phyloP scores from a whole-genome alignment of 1,140 invertebrate genomes.

The Ephestia elutella region DNA sequence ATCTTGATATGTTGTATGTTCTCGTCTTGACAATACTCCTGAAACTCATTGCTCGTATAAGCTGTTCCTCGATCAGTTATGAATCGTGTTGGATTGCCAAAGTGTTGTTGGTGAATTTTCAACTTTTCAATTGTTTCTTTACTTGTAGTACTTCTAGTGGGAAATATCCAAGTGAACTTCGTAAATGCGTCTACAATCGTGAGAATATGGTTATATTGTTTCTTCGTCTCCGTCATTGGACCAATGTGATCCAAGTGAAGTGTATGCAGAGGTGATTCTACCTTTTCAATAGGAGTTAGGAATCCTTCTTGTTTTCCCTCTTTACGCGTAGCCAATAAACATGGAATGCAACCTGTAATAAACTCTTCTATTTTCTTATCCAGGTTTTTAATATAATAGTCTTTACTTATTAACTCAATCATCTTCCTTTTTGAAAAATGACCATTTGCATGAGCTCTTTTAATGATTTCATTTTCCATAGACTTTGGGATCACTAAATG shows the following conservation, averaged over 20 bases:
- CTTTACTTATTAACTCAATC: no score
- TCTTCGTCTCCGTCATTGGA: slow-evolving; percentile 45
- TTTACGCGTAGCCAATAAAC: slow-evolving; percentile 48
- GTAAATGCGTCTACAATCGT: slow-evolving; percentile 41
- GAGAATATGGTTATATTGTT: slow-evolving; percentile 57
- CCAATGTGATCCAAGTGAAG: slow-evolving; percentile 54
- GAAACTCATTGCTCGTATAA: no score
- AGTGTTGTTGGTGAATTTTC: neutral
- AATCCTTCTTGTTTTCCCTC: slow-evolving; percentile 52
- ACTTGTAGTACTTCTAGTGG: slow-evolving; percentile 37
- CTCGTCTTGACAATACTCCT: no score
- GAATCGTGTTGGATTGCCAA: neutral
- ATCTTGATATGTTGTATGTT: no score
- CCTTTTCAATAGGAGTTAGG: slow-evolving; percentile 38
- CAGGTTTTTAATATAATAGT: slow-evolving; percentile 19
- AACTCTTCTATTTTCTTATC: slow-evolving; percentile 14
- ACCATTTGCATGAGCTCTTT: slow-evolving; percentile 19
- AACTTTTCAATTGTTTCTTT: slow-evolving; percentile 19
- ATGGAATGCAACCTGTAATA: slow-evolving; percentile 41
- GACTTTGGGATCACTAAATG: slow-evolving; percentile 13
- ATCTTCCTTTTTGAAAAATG: no score
- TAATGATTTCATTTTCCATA: slow-evolving; percentile 20
- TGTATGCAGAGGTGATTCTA: slow-evolving; percentile 32
- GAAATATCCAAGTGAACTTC: slow-evolving; percentile 56
- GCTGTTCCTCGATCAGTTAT: neutral